Conservation (phyloP, 2,888 invertebrate species). For the Parelbella ahira region DNA sequence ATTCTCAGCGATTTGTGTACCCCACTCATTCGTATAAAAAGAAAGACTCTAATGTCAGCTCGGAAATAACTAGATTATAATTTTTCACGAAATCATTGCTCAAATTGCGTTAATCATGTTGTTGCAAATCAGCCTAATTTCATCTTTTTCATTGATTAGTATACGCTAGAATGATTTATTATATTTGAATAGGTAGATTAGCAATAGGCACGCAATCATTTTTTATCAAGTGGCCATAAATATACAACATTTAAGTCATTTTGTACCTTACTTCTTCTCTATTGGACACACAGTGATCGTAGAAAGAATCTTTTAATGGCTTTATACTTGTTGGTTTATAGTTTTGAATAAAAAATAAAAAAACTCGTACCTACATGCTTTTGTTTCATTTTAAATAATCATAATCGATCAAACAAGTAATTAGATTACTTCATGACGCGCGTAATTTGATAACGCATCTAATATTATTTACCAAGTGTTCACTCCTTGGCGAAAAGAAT, state of each 20-base stretch:
- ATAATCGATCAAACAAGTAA: constrained; percentile 1
- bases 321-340: constrained; percentile 49
- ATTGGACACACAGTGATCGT: no score
- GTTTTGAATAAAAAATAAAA: constrained; percentile 44
- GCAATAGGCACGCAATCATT: no score
- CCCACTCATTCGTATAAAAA: constrained; percentile 75
- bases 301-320: constrained; percentile 31
- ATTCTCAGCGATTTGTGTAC: constrained; percentile 70
- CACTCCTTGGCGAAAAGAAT: constrained; percentile 2
- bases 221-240: no score
- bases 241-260: no score
- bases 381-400: constrained; percentile 23
- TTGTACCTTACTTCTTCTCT: no score
- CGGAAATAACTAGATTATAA: constrained; percentile 86
- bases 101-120: constrained; percentile 25
- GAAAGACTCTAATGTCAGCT: constrained; percentile 81
- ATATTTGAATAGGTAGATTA: background rate
- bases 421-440: background rate
- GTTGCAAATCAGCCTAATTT: constrained; percentile 14
- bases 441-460: constrained; percentile 8
- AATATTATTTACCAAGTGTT: constrained; percentile 1
- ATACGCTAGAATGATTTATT: no score
- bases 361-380: constrained; percentile 6
- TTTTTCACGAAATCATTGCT: constrained; percentile 30
- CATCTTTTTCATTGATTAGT: no score